Conservation (phyloP, 2,797 vertebrate genomes). For the Sebastes goodei region DNA sequence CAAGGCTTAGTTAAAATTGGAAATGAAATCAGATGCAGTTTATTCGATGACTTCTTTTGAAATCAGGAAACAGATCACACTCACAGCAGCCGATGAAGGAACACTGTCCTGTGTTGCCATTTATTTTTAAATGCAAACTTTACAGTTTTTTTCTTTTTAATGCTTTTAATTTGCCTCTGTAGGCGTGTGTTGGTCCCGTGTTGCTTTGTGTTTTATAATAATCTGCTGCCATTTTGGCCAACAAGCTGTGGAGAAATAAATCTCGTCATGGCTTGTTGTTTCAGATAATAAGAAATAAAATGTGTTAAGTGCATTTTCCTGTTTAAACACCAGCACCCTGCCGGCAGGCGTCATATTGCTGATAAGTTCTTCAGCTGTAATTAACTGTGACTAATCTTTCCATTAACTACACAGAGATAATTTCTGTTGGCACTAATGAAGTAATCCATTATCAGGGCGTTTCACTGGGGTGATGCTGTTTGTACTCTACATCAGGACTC, state of each 20-base stretch:
- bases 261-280: not conserved
- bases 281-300: not conserved
- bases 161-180: not conserved
- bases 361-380: conserved; percentile 2
- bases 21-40: not conserved
- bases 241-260: not conserved
- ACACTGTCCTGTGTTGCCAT: not conserved
- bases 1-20: not conserved
- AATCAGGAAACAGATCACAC: not conserved
- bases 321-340: not conserved
- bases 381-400: conserved; percentile 7
- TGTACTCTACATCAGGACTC: not conserved
- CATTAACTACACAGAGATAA: not conserved
- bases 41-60: not conserved
- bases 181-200: not conserved
- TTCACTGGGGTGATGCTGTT: not conserved
- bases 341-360: not conserved
- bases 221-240: not conserved
- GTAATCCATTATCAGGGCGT: not conserved
- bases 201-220: not conserved
- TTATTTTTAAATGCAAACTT: not conserved
- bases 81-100: not conserved
- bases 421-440: not conserved
- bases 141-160: not conserved
- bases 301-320: not conserved